Conservation (phyloP, 2,888 invertebrate genomes). For the Saturnia pavonia region DNA sequence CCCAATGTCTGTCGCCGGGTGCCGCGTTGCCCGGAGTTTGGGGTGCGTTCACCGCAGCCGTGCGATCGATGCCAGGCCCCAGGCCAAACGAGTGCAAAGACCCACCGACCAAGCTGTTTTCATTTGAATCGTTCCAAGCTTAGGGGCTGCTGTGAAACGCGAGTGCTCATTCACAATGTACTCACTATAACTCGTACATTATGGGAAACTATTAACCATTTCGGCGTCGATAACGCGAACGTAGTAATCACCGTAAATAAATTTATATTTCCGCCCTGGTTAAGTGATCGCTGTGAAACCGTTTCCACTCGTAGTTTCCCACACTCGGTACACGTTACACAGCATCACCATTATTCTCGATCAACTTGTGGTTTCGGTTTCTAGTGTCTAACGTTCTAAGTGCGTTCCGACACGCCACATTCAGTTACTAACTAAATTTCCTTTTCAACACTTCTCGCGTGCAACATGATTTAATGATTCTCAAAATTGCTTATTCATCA, state of each 20-base stretch:
- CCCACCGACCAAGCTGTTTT: conserved; percentile 57
- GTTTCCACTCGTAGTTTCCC: conserved; percentile 53
- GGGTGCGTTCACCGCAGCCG: conserved; percentile 73
- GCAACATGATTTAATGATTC: conserved; percentile 45
- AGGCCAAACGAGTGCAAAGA: conserved; percentile 57
- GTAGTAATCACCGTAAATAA: conserved; percentile 36
- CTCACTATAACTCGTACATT: conserved; percentile 35
- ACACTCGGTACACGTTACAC: conserved; percentile 47
- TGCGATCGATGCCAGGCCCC: conserved; percentile 75
- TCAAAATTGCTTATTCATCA: conserved; percentile 52
- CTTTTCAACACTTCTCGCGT: conserved; percentile 50
- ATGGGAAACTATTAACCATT: conserved; percentile 27
- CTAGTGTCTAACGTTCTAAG: conserved; percentile 47
- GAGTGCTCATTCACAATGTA: conserved; percentile 40
- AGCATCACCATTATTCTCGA: conserved; percentile 50
- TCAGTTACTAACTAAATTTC: conserved; percentile 43
- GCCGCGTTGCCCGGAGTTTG: conserved; percentile 59
- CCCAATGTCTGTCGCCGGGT: conserved; percentile 53
- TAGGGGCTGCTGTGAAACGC: conserved; percentile 42
- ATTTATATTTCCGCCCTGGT: conserved; percentile 42
- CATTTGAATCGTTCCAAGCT: conserved; percentile 49
- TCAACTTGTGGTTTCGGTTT: conserved; percentile 53
- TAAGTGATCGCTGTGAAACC: conserved; percentile 43
- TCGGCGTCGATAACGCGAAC: conserved; percentile 29
- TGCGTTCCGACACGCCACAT: conserved; percentile 56